Conservation (phyloP, 2,888 invertebrate genomes). For the Amblyjoppa proteus region DNA sequence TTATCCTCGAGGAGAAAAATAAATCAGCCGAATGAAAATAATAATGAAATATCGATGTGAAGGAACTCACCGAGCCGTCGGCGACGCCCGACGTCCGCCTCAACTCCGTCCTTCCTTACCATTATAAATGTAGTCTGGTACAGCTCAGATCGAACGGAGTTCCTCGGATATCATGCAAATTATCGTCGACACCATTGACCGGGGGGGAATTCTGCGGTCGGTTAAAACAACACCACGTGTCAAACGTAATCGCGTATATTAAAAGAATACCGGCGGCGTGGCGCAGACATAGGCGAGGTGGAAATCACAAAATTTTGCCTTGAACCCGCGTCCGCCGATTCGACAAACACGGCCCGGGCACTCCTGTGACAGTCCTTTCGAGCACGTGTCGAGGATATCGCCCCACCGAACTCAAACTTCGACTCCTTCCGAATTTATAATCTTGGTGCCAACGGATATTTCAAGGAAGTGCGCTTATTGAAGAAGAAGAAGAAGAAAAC, state of each 20-base stretch:
- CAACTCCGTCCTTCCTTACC: background rate
- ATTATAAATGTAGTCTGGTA: background rate
- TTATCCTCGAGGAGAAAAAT: background rate
- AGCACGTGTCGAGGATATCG: constrained; percentile 66
- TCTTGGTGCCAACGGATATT: constrained; percentile 17
- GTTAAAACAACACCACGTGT: constrained; percentile 50
- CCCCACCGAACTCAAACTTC: constrained; percentile 13
- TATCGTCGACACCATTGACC: constrained; percentile 65
- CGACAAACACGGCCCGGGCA: constrained; percentile 23
- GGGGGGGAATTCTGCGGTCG: constrained; percentile 35
- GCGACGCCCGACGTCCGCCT: background rate
- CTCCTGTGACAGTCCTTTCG: constrained; percentile 50
- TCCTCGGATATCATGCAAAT: constrained; percentile 50
- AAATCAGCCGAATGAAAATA: background rate
- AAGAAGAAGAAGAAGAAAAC: background rate
- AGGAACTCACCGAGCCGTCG: background rate
- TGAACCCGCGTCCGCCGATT: constrained; percentile 59
- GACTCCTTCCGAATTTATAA: constrained; percentile 36
- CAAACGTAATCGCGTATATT: constrained; percentile 35
- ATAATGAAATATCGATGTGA: constrained; percentile 3
- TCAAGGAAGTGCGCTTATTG: background rate
- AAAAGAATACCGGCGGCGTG: background rate
- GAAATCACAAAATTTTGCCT: constrained; percentile 64
- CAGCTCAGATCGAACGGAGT: constrained; percentile 7
- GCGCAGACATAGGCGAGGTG: constrained; percentile 23